Evolutionary conservation across 2,113 vertebrate genomes (phyloP).

Genomic region (Cyanoderma ruficeps): DNA sequence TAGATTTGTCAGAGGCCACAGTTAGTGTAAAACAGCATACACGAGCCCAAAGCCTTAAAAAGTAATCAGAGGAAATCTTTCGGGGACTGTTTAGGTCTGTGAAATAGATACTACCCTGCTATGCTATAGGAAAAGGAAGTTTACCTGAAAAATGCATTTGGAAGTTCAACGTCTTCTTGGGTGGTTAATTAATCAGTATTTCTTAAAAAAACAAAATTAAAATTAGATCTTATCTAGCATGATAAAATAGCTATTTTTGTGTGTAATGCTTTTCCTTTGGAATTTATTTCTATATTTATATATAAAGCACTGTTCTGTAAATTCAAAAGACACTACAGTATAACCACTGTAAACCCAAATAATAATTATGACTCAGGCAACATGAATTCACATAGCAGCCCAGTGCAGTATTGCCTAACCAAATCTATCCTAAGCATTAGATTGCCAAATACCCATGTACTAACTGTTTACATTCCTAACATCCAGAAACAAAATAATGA

Average conservation of each 20-base stretch:
- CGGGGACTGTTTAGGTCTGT: not conserved
- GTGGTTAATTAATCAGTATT: not conserved
- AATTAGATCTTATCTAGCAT: not conserved
- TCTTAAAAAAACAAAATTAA: not conserved
- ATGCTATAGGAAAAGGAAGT: not conserved
- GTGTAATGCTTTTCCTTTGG: not conserved
- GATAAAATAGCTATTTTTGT: not conserved
- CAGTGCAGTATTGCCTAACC: not conserved
- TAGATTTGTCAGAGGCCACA: not conserved
- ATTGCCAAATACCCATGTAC: not conserved
- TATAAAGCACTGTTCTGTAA: not conserved
- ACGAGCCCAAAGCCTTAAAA: not conserved
- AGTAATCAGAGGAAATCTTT: not conserved
- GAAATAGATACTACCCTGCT: not conserved
- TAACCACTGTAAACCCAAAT: not conserved
- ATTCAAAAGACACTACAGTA: not conserved
- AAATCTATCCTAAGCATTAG: not conserved
- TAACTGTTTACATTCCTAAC: conserved; percentile 17
- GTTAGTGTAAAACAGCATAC: not conserved
- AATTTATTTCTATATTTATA: not conserved
- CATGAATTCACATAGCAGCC: not conserved
- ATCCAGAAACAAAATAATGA: not conserved
- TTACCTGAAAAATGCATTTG: not conserved
- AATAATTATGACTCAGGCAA: not conserved
- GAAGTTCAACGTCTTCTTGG: not conserved